Evolutionary conservation across 2,888 invertebrate genomes (phyloP), one percentile per base, ranked within the genome.

Genomic region (Dasypogon diadema): DNA sequence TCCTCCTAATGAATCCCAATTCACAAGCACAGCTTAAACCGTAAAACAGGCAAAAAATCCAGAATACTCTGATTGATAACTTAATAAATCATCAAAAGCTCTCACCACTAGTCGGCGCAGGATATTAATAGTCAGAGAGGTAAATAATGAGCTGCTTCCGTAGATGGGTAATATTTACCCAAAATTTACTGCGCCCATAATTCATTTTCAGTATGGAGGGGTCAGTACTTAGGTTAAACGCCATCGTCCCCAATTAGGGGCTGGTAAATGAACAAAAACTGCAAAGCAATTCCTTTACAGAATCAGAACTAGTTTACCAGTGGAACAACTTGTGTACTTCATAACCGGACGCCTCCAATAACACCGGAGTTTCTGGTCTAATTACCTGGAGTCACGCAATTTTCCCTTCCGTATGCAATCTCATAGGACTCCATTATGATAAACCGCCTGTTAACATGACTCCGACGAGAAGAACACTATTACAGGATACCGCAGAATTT

Each of bases 401-500:
- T 60, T 18, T 22, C n/a, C 60, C 54, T 63, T 74, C 60, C 63
- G 48, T 12, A 30, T 74, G 65, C 51, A 34, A 51, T 55, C 10
- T 10, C 6, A 18, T 18, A 14, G 30, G 56, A 30, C 26, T 46
- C 48, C 56, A 75, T 73, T 75, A 77, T 77, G 77, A 77, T 77
- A 75, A 77, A 77, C 77, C 77, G 77, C 74, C 77, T 77, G 77
- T 77, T 77, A 77, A 77, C 77, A 77, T 77, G 77, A 77, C 74
- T 77, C 74, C 75, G 74, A 77, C 75, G 72, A 63, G 75, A 75
- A 68, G 37, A 68, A 68, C 56, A 70, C 46, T 56, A 46, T 68
- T 46, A 51, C 74, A 74, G 77, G 75, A 75, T 54, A 70, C 55
- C 74, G n/a, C 26, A 58, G 73, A 37, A 77, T 77, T 77, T 77